These are phyloP conservation scores for Drosophila arawakana DNA, from an alignment of 1,140 invertebrate species.

Conservation along the genomic window DNA sequence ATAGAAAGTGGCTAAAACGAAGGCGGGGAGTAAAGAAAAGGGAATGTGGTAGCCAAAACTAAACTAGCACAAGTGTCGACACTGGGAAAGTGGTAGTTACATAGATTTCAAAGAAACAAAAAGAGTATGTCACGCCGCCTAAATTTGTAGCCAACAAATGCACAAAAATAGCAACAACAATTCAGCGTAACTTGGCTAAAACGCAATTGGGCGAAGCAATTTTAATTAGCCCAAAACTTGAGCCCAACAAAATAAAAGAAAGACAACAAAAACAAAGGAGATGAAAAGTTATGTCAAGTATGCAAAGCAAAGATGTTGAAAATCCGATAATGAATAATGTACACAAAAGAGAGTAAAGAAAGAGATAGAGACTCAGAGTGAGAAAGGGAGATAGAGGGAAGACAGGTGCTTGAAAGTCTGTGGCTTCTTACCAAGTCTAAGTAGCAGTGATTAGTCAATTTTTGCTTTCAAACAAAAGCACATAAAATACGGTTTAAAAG, in stretches of 20 bases:
- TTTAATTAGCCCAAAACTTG: conserved; percentile 46
- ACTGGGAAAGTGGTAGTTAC: conserved; percentile 46
- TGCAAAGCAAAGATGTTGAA: conserved; percentile 16
- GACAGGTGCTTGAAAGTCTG: not conserved
- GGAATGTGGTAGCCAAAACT: conserved; percentile 26
- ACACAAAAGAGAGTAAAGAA: conserved; percentile 3
- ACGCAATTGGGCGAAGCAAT: conserved; percentile 64
- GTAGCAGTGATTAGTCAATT: conserved; percentile 11
- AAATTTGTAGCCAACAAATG: conserved; percentile 7
- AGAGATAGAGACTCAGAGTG: not conserved
- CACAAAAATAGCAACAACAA: conserved; percentile 1
- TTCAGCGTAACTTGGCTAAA: conserved; percentile 33
- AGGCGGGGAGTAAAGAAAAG: not conserved
- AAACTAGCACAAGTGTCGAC: conserved; percentile 49
- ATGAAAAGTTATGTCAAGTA: conserved; percentile 65
- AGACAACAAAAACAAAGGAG: not conserved
- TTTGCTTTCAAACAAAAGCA: conserved; percentile 6
- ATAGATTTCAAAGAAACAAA: conserved; percentile 15
- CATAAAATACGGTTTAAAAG: conserved; percentile 1
- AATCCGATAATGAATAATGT: conserved; percentile 26
- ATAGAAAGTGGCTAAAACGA: conserved; percentile 30
- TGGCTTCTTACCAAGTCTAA: conserved; percentile 1
- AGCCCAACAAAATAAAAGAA: conserved; percentile 9
- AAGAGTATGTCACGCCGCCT: conserved; percentile 46
- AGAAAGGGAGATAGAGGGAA: not conserved